Percentiles rank a stretch among this genome's conserved stretches.
These are phyloP conservation scores for Trichopria drosophilae DNA, from an alignment of 2,888 invertebrate species.

Conservation along the genomic window DNA sequence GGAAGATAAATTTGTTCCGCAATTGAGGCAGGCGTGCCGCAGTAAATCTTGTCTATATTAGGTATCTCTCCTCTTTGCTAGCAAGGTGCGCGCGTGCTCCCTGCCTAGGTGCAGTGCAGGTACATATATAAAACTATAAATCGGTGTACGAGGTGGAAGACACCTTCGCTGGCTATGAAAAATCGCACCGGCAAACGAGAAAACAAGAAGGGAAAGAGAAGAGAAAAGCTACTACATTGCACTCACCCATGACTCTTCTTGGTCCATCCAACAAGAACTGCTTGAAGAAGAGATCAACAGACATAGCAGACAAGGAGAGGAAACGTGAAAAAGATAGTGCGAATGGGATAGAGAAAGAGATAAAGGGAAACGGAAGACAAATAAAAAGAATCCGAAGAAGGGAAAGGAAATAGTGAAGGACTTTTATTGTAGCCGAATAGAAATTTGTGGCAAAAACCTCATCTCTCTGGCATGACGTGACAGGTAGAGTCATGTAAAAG, in stretches of 20 bases:
- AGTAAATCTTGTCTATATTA: constrained; percentile 52
- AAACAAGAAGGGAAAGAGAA: constrained; percentile 15
- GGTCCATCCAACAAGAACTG: too few species aligned
- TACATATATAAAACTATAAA: constrained; percentile 51
- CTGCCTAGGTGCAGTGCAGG: too few species aligned
- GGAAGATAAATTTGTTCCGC: constrained; percentile 57
- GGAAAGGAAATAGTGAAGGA: too few species aligned
- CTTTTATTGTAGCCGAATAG: constrained; percentile 16
- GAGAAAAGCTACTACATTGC: constrained; percentile 22
- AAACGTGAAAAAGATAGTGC: constrained; percentile 1
- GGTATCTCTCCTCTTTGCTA: constrained; percentile 46
- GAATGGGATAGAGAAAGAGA: background rate
- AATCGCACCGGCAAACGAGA: too few species aligned
- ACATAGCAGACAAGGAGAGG: background rate
- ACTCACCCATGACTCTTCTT: too few species aligned
- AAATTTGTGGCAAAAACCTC: constrained; percentile 13
- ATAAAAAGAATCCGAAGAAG: background rate
- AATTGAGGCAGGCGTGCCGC: constrained; percentile 55
- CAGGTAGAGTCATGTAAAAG: constrained; percentile 23
- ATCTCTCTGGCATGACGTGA: constrained; percentile 13
- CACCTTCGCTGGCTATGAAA: too few species aligned
- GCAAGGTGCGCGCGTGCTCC: constrained; percentile 14
- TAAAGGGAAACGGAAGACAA: constrained; percentile 3
- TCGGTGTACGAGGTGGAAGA: constrained; percentile 42
- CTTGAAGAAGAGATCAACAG: too few species aligned